phyloP scores from a whole-genome alignment of 2,888 invertebrate genomes.

The Sepioteuthis lessoniana region DNA sequence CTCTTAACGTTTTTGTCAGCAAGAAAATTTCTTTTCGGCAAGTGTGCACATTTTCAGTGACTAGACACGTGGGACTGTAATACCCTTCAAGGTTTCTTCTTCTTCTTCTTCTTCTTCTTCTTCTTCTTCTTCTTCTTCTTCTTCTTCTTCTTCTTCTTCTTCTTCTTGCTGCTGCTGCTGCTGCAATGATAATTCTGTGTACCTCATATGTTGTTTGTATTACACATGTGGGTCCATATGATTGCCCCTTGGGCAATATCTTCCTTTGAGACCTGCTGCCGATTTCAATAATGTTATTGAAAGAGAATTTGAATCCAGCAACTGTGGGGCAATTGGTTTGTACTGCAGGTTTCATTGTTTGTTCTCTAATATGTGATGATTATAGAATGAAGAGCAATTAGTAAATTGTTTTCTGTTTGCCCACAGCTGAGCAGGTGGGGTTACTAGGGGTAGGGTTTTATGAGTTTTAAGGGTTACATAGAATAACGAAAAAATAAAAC shows the following conservation, averaged over 20 bases:
- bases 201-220: neutral
- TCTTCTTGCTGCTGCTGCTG: too few species aligned
- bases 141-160: neutral
- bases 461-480: neutral
- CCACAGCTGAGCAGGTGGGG: neutral
- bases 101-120: neutral
- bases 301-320: neutral
- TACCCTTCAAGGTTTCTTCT: neutral
- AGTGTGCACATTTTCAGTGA: neutral
- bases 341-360: neutral
- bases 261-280: neutral
- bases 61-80: neutral
- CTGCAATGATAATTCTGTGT: too few species aligned
- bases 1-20: neutral
- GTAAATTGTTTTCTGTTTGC: constrained; percentile 6
- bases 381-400: neutral
- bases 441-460: neutral
- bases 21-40: neutral
- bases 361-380: neutral
- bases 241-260: neutral
- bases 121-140: neutral
- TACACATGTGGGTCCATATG: neutral
- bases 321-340: neutral
- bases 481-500: too few species aligned
- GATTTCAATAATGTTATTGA: neutral